Evolutionary conservation across 2,113 vertebrate species (phyloP).

Genomic region (Thamnophis sirtalis): DNA sequence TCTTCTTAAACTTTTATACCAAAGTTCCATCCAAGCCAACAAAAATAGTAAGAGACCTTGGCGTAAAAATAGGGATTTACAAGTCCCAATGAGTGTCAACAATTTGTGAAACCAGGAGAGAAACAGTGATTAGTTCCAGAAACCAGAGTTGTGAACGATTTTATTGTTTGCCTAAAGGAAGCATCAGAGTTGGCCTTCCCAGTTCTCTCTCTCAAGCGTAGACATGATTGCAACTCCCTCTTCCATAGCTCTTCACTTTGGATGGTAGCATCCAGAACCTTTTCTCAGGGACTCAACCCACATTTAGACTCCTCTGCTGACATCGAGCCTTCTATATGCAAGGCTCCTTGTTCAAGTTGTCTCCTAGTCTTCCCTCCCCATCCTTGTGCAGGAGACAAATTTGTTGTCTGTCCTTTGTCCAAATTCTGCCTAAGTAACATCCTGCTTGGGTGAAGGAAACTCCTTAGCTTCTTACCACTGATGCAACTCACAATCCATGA

Average conservation of each 20-base stretch:
- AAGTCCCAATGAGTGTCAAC: neutral
- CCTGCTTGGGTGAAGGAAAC: too few relatives aligned
- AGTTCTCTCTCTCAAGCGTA: neutral
- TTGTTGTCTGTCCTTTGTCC: neutral
- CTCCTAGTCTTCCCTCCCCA: neutral
- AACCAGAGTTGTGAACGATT: neutral
- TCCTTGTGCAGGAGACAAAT: neutral
- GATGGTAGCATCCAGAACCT: neutral
- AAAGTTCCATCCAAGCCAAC: neutral
- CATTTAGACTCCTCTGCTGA: neutral
- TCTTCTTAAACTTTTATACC: neutral
- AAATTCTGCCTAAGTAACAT: neutral
- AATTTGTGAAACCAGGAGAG: neutral
- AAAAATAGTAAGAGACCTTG: neutral
- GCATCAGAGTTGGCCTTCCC: neutral
- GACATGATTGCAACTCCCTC: neutral
- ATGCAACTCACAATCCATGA: neutral
- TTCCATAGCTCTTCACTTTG: neutral
- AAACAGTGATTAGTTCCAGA: neutral
- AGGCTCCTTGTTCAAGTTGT: neutral
- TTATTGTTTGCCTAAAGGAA: neutral
- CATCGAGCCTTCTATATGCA: neutral
- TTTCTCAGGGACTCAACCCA: neutral
- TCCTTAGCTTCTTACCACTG: neutral
- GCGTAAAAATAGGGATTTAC: neutral